Conservation (phyloP, 1,140 invertebrate genomes). For the Ladona fulva region DNA sequence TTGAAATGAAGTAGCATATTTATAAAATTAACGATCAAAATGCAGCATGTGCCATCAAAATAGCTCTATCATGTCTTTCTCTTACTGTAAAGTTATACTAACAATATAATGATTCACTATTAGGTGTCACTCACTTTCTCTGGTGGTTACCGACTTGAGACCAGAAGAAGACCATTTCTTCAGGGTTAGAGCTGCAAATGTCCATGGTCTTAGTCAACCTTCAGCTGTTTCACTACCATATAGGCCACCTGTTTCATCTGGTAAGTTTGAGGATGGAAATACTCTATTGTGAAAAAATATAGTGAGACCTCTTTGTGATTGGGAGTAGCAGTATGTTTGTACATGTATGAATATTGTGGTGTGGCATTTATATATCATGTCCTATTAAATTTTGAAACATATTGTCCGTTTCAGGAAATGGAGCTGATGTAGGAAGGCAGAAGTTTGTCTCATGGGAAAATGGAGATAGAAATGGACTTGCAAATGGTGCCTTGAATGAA, state of each 20-base stretch:
- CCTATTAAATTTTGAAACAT: neutral
- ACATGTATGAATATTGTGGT: no score
- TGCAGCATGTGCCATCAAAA: no score
- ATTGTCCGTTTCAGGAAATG: neutral
- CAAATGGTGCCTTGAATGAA: constrained; percentile 10
- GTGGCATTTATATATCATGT: no score
- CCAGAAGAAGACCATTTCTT: constrained; percentile 55
- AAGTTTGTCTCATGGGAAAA: neutral
- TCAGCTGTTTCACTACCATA: constrained; percentile 1
- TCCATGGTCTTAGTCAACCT: constrained; percentile 65
- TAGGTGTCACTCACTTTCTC: constrained; percentile 52
- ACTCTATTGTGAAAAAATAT: no score
- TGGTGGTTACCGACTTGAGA: constrained; percentile 44
- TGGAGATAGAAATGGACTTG: constrained; percentile 9
- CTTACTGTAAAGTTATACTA: constrained; percentile 15
- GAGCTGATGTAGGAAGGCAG: neutral
- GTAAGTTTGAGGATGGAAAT: neutral
- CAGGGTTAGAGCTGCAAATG: constrained; percentile 65
- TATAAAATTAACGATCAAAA: no score
- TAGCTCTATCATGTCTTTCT: no score
- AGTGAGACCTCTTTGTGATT: no score
- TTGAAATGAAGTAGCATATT: no score
- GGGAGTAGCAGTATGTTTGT: no score
- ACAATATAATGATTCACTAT: constrained; percentile 16
- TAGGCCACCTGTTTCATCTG: neutral